Base-by-base conservation (phyloP, 2,797 vertebrate species). In the Rhabdomys pumilio region DNA sequence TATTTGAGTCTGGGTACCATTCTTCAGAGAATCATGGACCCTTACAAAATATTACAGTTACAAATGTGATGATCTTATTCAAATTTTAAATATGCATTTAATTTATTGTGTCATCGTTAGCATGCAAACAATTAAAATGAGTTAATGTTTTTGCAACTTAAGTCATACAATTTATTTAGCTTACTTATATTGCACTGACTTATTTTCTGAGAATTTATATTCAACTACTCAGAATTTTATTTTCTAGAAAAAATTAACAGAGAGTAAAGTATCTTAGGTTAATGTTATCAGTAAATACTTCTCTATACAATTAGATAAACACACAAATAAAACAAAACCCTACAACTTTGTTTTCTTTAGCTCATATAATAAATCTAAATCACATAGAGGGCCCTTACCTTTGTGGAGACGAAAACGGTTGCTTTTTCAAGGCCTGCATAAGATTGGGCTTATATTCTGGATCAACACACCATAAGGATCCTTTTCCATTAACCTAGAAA, bases 381-480 rank as follows among this genome's bases (percentile, higher is more conserved):
- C 31, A 86, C 12, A 67, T 8, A 47, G 72, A 85, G 83, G 47
- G 91, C 57, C 76, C 96, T 98, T 98, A 99, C 99, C 99, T 99
- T 98, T 99, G 99, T 92, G 99, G 99, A 91, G 99, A 99, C 89
- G 99, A 99, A 98, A 99, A 99, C 97, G 99, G 99, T 98, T 99
- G 99, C 98, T 99, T 99, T 98, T 99, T 99, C 98, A 99, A 99
- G 83, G 99, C 99, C 98, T 99, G 99, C 98, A 99, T 99, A 97
- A 99, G 99, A 98, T 99, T 99, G 93, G 99, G 99, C 97, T 99
- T 99, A 83, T 99, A 99, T 98, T 99, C 99, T 0, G 99, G 99
- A 98, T 99, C 99, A 95, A 99, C 99, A 2, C 99, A 99, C 99
- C 99, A 99, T 92, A 99, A 98, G 0, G 99, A 99, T 98, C 99